Percentiles rank a stretch among this genome's conserved stretches.
Conservation (phyloP, 2,113 vertebrate species). For the Chroicocephalus ridibundus region DNA sequence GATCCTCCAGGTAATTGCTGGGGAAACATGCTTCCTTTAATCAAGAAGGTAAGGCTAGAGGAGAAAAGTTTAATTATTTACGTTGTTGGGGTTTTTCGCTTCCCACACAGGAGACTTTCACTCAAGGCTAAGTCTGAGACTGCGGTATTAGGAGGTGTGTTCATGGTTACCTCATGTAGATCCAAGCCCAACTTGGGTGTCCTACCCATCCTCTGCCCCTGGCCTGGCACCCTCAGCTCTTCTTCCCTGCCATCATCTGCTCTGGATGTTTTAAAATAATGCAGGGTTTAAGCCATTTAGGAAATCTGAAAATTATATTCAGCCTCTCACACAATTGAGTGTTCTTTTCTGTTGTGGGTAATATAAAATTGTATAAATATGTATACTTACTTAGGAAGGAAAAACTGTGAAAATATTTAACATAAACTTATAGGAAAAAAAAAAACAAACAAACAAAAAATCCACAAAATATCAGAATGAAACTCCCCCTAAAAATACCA, state of each 20-base stretch:
- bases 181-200: background rate
- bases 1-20: background rate
- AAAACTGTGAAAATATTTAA: background rate
- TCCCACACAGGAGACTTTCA: constrained; percentile 3
- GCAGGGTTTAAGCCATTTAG: background rate
- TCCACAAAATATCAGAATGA: background rate
- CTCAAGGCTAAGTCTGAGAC: constrained; percentile 2
- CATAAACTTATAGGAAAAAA: background rate
- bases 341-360: background rate
- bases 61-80: constrained; percentile 6
- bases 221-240: background rate
- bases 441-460: no score
- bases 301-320: background rate
- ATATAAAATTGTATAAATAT: background rate
- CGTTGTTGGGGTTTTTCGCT: background rate
- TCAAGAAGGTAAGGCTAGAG: background rate
- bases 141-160: background rate
- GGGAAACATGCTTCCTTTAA: background rate
- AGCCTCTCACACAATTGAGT: background rate
- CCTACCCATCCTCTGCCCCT: background rate
- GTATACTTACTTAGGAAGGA: background rate
- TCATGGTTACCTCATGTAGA: background rate
- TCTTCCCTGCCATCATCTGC: background rate
- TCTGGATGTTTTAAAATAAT: background rate
- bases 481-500: background rate